Evolutionary conservation across 2,113 vertebrate genomes (phyloP).

Genomic region (human): DNA sequence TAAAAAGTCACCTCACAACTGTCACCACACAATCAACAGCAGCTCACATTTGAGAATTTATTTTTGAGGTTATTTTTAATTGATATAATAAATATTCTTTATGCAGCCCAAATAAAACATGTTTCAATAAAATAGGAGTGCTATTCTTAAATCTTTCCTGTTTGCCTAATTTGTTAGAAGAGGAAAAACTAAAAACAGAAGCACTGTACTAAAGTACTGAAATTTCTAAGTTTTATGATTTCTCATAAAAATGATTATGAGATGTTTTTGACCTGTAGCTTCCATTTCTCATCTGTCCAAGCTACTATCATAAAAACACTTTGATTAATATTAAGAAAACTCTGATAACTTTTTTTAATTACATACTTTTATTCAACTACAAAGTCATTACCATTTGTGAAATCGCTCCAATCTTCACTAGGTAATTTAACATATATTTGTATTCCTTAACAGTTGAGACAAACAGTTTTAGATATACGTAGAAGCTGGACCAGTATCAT

Average conservation of each 20-base stretch:
- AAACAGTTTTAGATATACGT: slow-evolving; percentile 64
- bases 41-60: slow-evolving; percentile 85
- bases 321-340: slow-evolving; percentile 69
- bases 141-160: slow-evolving; percentile 75
- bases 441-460: slow-evolving; percentile 64
- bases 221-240: slow-evolving; percentile 80
- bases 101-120: slow-evolving; percentile 78
- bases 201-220: slow-evolving; percentile 65
- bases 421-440: slow-evolving; percentile 55
- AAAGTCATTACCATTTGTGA: slow-evolving; percentile 70
- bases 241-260: slow-evolving; percentile 77
- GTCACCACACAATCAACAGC: slow-evolving; percentile 84
- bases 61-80: slow-evolving; percentile 84
- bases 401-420: slow-evolving; percentile 36
- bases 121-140: slow-evolving; percentile 80
- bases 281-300: slow-evolving; percentile 75
- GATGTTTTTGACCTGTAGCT: slow-evolving; percentile 74
- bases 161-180: slow-evolving; percentile 78
- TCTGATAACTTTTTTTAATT: slow-evolving; percentile 73
- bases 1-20: slow-evolving; percentile 88
- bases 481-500: slow-evolving; percentile 45
- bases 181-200: slow-evolving; percentile 63
- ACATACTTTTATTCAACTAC: slow-evolving; percentile 70
- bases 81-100: slow-evolving; percentile 88
- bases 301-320: slow-evolving; percentile 59